These are phyloP conservation scores for Bombycilla garrulus DNA, from an alignment of 2,113 vertebrate species.

Conservation along the genomic window DNA sequence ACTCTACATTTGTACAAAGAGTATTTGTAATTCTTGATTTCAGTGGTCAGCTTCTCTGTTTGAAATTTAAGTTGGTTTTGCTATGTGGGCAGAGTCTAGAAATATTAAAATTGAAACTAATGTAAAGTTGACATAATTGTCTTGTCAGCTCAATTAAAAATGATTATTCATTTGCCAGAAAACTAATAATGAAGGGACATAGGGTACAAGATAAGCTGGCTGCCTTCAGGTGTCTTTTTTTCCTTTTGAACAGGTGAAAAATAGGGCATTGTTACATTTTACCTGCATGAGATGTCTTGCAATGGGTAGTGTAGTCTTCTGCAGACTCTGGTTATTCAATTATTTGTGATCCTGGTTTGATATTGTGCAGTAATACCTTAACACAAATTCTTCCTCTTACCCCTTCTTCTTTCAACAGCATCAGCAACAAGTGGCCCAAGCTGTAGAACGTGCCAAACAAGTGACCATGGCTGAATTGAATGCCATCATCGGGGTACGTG, in stretches of 20 bases:
- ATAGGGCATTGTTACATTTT: background rate
- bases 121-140: background rate
- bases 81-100: background rate
- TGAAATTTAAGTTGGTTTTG: background rate
- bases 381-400: background rate
- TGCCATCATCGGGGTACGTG: slow-evolving; percentile 97
- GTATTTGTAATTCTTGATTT: background rate
- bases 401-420: slow-evolving; percentile 77
- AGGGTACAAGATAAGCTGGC: background rate
- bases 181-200: background rate
- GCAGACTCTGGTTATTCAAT: background rate
- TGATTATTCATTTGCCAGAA: background rate
- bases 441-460: slow-evolving; percentile 96
- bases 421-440: slow-evolving; percentile 97
- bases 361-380: background rate
- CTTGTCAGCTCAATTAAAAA: background rate
- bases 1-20: background rate
- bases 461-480: slow-evolving; percentile 98
- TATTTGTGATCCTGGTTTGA: background rate
- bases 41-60: background rate
- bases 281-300: background rate
- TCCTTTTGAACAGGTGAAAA: background rate
- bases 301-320: background rate
- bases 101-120: background rate
- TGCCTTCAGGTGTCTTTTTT: background rate